Conservation (phyloP, 2,797 vertebrate species). For the Remorina albescens region DNA sequence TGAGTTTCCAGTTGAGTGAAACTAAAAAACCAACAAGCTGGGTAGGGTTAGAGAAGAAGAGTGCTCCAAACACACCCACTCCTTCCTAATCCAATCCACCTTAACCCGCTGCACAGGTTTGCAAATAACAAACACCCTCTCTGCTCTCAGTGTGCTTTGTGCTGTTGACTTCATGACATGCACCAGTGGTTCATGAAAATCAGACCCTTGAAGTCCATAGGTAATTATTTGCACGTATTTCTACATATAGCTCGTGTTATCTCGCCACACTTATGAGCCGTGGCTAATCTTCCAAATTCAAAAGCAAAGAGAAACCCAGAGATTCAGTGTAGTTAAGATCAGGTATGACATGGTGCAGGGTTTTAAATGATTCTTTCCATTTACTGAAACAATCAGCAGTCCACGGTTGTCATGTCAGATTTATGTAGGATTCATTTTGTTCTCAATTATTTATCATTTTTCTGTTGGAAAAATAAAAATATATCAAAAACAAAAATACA, state of each 20-base stretch:
- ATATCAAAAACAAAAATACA: too few relatives aligned
- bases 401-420: background rate
- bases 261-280: constrained; percentile 34
- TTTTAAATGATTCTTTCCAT: background rate
- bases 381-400: background rate
- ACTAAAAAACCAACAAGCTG: too few relatives aligned
- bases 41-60: constrained; percentile 11
- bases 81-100: constrained; percentile 3
- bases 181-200: constrained; percentile 47
- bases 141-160: constrained; percentile 29
- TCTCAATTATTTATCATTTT: too few relatives aligned
- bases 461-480: too few relatives aligned
- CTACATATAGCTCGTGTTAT: constrained; percentile 41
- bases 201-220: constrained; percentile 36
- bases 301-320: constrained; percentile 21
- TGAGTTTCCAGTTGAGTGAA: constrained; percentile 35
- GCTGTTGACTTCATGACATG: constrained; percentile 41
- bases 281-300: constrained; percentile 52
- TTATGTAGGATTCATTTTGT: too few relatives aligned
- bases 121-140: constrained; percentile 12
- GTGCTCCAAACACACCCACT: background rate
- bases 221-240: constrained; percentile 42
- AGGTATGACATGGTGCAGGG: background rate
- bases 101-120: constrained; percentile 19
- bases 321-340: constrained; percentile 6